Percentiles rank a stretch among this genome's conserved stretches.
These are phyloP conservation scores for Temnothorax longispinosus DNA, from an alignment of 1,140 invertebrate species.

Conservation along the genomic window DNA sequence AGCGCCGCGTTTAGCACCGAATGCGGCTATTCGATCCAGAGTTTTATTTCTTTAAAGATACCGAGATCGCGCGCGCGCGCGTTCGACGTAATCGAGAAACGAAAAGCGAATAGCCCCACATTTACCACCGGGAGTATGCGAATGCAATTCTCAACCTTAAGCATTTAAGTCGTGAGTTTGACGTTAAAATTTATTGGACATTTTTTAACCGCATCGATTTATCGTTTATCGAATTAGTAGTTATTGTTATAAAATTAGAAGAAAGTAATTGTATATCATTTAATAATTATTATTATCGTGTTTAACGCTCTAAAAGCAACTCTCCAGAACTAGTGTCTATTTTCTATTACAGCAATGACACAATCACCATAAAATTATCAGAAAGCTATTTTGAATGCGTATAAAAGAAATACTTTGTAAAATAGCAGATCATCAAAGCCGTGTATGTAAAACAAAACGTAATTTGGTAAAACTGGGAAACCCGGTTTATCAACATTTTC, in stretches of 20 bases:
- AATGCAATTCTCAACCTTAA: background rate
- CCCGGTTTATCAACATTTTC: slow-evolving; percentile 63
- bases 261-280: background rate
- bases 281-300: background rate
- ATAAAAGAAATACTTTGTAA: background rate
- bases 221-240: background rate
- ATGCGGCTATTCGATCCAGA: slow-evolving; percentile 16
- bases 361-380: background rate
- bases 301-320: background rate
- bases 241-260: background rate
- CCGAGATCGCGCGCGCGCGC: slow-evolving; percentile 3
- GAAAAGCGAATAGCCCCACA: slow-evolving; percentile 6
- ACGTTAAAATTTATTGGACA: background rate
- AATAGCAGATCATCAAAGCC: background rate
- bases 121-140: background rate
- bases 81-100: slow-evolving; percentile 40
- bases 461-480: slow-evolving; percentile 30
- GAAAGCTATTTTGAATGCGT: background rate
- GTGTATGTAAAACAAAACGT: slow-evolving; percentile 12
- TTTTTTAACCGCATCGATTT: background rate
- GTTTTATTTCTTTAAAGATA: slow-evolving; percentile 23
- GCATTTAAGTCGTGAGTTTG: background rate
- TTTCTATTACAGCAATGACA: background rate
- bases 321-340: background rate
- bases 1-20: slow-evolving; percentile 22